Base-by-base conservation (phyloP, 1,140 invertebrate species). In the Eriosoma lanigerum region DNA sequence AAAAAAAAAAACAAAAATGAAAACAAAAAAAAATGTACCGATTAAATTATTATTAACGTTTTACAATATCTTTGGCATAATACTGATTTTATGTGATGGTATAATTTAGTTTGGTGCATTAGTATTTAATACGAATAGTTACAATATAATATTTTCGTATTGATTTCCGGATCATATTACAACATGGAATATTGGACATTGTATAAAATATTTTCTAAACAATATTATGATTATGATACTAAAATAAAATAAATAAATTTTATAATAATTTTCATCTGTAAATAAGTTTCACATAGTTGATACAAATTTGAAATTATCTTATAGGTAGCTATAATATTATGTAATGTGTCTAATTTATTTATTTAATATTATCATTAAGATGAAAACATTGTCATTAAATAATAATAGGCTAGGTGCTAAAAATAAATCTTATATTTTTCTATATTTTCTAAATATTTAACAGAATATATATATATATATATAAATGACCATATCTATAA, bases 401-500 rank as follows among this genome's bases (percentile, higher is more conserved):
- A 68, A 64, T 60, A 19, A 64, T 26, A 48, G 44, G 44, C 44
- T 48, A 68, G 8, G 8, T 38, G 32, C 15, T 48, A 12, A 72
- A 72, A 52, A 72, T 52, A 66, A 66, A 21, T 32, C 32, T 29
- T 29, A 19, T 29, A 38, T 10, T 46, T 48, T 10, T 21, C 32
- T 24, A 52, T 72, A 72, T 70, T 50, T 26, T 70, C 44, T 68
- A 70, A 70, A 70, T 70, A 70, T 70, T 48, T 50, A 70, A 70
- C 66, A 70, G 66, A 48, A 48, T 26, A 70, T n/a, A n/a, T n/a
- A n/a, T n/a, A n/a, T n/a, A n/a, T n/a, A n/a, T n/a, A n/a, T n/a
- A n/a, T 50, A 50, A 70, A 29, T 12, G 44, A 21, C 44, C 21
- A 2, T 70, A 48, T 29, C 52, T 19, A 72, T 19, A 1, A 1